Percentiles rank a stretch among this genome's conserved stretches.
phyloP scores from a whole-genome alignment of 2,888 invertebrate genomes.

The Microplitis deprimator region DNA sequence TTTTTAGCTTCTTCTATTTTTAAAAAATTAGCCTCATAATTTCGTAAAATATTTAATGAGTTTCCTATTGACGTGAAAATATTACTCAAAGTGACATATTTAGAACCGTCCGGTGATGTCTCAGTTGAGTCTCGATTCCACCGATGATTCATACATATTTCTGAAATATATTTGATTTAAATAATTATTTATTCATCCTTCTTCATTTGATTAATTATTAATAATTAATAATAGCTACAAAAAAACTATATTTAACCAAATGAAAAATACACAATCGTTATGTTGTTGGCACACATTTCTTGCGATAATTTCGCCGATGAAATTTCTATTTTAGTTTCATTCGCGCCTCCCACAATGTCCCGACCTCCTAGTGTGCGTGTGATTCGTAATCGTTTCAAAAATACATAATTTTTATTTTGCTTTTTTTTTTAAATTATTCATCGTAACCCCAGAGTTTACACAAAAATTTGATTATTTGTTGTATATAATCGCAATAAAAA shows the following conservation, averaged over 20 bases:
- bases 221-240: not conserved
- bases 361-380: slow-evolving; percentile 50
- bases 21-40: not conserved
- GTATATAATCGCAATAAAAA: not conserved
- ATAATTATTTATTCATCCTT: not conserved
- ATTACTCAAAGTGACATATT: slow-evolving; percentile 63
- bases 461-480: slow-evolving; percentile 6
- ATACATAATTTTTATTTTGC: slow-evolving; percentile 46
- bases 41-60: slow-evolving; percentile 45
- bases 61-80: slow-evolving; percentile 58
- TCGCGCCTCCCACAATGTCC: slow-evolving; percentile 50
- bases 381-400: slow-evolving; percentile 50
- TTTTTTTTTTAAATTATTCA: slow-evolving; percentile 6
- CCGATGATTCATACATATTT: slow-evolving; percentile 30
- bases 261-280: not conserved
- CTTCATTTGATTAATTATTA: not conserved
- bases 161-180: slow-evolving; percentile 12
- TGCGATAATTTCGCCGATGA: slow-evolving; percentile 54
- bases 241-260: slow-evolving; percentile 2
- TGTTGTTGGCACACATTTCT: slow-evolving; percentile 24
- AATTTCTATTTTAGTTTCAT: slow-evolving; percentile 54
- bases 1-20: slow-evolving; percentile 30
- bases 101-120: slow-evolving; percentile 51
- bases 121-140: slow-evolving; percentile 48
- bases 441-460: not conserved